phyloP scores from a whole-genome alignment of 2,113 vertebrate species.

The Plestiodon gilberti region DNA sequence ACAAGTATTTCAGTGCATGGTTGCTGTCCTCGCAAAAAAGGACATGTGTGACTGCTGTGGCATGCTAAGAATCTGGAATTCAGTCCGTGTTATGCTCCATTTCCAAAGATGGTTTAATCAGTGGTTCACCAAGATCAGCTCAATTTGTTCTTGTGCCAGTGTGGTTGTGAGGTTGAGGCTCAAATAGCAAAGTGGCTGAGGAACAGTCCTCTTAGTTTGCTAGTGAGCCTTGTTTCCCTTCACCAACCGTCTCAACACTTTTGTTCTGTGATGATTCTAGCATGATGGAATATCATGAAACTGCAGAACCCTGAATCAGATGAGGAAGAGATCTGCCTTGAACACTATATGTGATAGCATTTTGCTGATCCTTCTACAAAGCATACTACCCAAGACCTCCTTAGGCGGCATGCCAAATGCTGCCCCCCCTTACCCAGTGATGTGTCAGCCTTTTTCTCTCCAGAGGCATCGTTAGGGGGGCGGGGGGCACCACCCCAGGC shows the following conservation, averaged over 20 bases:
- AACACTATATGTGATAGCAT: neutral
- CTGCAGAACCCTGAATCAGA: neutral
- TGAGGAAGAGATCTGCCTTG: neutral
- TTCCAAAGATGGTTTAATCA: neutral
- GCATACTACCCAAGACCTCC: no score
- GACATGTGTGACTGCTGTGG: neutral
- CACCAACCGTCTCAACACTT: no score
- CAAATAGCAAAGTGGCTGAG: neutral
- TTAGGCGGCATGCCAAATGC: no score
- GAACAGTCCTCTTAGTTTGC: neutral
- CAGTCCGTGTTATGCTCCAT: neutral
- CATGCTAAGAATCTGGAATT: neutral
- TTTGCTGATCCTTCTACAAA: neutral
- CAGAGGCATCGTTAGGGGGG: no score
- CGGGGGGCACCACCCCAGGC: no score
- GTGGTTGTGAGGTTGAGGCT: neutral
- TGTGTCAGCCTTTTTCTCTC: no score
- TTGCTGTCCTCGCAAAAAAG: neutral
- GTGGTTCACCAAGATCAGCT: neutral
- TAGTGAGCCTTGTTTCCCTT: no score
- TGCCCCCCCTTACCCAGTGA: no score
- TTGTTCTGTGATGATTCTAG: neutral
- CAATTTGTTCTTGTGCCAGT: neutral
- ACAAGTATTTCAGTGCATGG: neutral
- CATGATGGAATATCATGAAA: neutral